Base-by-base conservation (phyloP, 2,113 vertebrate species). In the Tenrec ecaudatus region DNA sequence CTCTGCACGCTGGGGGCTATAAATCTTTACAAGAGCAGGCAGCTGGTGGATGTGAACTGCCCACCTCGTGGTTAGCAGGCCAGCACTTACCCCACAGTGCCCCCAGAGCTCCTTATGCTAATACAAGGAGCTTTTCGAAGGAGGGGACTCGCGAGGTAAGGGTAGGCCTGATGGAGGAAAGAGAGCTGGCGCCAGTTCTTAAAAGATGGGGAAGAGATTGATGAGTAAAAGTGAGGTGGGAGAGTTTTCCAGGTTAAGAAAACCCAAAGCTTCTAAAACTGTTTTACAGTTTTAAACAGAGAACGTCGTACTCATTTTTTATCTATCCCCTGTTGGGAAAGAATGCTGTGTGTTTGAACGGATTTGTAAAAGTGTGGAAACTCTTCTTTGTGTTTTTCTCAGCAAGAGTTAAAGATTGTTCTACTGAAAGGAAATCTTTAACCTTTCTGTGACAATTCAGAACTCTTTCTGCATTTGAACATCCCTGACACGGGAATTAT, bases 381-480 rank as follows among this genome's bases (percentile, higher is more conserved):
- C 84, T 53, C 68, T 53, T 31, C 47, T 96, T 57, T 66, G 3
- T 43, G 2, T 95, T 96, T 89, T 96, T 95, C 80, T 90, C 69
- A 90, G 78, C 36, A 93, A 94, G 76, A 53, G 69, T 76, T 89
- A 96, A 93, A 58, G 85, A 73, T 81, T 84, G 9, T 85, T 86
- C 6, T 93, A 5, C 88, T 95, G 76, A 81, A 64, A 92, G 43
- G 2, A 86, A 93, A 60, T n/a, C 62, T 40, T 86, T 94, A n/a
- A 1, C 33, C 83, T 75, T 94, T 90, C 0, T 91, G 31, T 85
- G 77, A 82, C 0, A 3, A 36, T 92, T 89, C 83, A 90, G 84
- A 97, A 97, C 95, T 78, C 53, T 82, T 66, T 93, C 86, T 92
- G 38, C 69, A 31, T 91, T 89, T 94, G 79, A 96, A 88, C 29